These are phyloP conservation scores for Caretta caretta DNA, from an alignment of 2,113 vertebrate genomes.

Conservation along the genomic window DNA sequence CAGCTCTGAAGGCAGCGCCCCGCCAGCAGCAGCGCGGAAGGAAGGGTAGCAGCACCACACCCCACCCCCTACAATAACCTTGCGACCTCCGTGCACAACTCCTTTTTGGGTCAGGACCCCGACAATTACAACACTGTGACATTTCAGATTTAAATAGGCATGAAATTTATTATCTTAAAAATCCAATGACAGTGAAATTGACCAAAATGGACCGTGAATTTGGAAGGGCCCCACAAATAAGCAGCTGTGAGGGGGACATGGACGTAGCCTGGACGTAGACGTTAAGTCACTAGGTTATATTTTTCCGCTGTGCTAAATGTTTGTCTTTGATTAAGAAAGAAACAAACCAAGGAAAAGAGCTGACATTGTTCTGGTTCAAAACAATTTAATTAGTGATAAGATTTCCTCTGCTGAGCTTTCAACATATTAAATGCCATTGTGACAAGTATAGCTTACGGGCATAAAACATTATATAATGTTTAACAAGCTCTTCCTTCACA, in stretches of 20 bases:
- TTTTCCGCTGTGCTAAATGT: constrained; percentile 32
- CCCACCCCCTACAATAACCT: no score
- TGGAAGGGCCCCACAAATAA: no score
- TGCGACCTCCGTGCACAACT: no score
- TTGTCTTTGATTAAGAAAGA: constrained; percentile 60
- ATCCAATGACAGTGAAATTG: no score
- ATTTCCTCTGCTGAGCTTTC: constrained; percentile 46
- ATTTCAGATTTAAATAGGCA: no score
- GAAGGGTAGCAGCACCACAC: no score
- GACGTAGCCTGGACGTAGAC: background rate
- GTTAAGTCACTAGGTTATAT: background rate
- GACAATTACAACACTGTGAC: no score
- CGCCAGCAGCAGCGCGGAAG: no score
- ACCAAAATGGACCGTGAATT: no score
- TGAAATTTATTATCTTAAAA: no score
- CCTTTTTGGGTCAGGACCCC: no score
- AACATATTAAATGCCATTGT: constrained; percentile 9
- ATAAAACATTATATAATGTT: background rate
- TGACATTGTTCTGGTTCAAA: constrained; percentile 54
- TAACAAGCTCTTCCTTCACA: background rate
- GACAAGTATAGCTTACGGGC: background rate
- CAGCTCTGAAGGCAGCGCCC: no score
- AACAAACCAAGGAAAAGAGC: constrained; percentile 62
- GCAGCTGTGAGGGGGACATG: background rate
- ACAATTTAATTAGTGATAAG: constrained; percentile 44